These are phyloP conservation scores for Amphiura filiformis DNA, from an alignment of 35 echinoderm and acorn worm species.

Conservation along the genomic window DNA sequence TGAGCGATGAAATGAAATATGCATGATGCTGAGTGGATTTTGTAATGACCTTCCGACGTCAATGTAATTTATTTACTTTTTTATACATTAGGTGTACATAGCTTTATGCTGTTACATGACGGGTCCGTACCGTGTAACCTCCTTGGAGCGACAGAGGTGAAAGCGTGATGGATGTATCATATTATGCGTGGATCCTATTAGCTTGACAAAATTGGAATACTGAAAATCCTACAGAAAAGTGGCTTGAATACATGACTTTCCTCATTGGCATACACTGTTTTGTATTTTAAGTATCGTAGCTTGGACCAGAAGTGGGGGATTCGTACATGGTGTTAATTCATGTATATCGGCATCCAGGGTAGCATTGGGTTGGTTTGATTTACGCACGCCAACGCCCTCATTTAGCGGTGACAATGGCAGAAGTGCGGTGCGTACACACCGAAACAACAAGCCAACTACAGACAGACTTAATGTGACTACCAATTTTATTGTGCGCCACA, in stretches of 20 bases:
- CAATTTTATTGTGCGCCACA: background rate
- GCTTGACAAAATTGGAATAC: background rate
- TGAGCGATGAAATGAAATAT: background rate
- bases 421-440: background rate
- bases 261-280: background rate
- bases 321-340: background rate
- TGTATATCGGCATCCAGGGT: background rate
- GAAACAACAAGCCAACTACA: background rate
- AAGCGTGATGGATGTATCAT: background rate
- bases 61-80: background rate
- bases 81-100: background rate
- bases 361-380: background rate
- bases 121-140: background rate
- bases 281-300: background rate
- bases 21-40: background rate
- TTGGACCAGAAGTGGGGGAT: background rate
- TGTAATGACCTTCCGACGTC: too few relatives aligned
- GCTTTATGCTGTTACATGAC: background rate
- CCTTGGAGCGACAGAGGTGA: background rate
- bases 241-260: background rate
- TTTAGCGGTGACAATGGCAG: background rate
- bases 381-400: background rate
- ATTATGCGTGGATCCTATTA: background rate
- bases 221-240: background rate
- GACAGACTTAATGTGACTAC: background rate